Percentiles rank a stretch among this genome's conserved stretches.
Evolutionary conservation across 2,113 vertebrate genomes (phyloP).

Genomic region (Raja brachyura): DNA sequence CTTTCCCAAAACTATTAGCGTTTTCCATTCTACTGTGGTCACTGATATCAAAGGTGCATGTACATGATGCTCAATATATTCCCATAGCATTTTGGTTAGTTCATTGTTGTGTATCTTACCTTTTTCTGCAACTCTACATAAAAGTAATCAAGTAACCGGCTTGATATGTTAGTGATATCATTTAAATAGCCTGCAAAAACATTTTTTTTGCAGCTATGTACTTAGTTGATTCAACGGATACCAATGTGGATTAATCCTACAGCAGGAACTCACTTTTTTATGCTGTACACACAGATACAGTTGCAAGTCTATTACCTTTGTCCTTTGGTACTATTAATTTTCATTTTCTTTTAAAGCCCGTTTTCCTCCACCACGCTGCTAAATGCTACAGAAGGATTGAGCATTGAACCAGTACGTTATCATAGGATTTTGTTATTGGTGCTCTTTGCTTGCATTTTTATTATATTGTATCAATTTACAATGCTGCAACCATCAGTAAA

Average conservation of each 20-base stretch:
- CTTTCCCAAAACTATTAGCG: neutral
- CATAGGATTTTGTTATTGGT: neutral
- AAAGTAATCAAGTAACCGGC: neutral
- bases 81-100: neutral
- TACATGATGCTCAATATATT: neutral
- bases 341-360: neutral
- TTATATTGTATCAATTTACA: neutral
- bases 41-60: neutral
- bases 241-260: neutral
- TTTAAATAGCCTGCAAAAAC: neutral
- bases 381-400: neutral
- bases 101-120: neutral
- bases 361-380: neutral
- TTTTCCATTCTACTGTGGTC: neutral
- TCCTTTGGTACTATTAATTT: neutral
- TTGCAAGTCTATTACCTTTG: neutral
- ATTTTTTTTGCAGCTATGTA: neutral
- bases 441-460: neutral
- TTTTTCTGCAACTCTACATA: too few relatives aligned
- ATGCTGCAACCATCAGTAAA: neutral
- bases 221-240: neutral
- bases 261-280: neutral
- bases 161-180: neutral
- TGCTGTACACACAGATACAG: neutral
- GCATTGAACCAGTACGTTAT: neutral